Evolutionary conservation across 35 echinoderm and acorn worm species (phyloP), one percentile per base, ranked within the genome.

Genomic region (Heliocidaris erythrogramma): DNA sequence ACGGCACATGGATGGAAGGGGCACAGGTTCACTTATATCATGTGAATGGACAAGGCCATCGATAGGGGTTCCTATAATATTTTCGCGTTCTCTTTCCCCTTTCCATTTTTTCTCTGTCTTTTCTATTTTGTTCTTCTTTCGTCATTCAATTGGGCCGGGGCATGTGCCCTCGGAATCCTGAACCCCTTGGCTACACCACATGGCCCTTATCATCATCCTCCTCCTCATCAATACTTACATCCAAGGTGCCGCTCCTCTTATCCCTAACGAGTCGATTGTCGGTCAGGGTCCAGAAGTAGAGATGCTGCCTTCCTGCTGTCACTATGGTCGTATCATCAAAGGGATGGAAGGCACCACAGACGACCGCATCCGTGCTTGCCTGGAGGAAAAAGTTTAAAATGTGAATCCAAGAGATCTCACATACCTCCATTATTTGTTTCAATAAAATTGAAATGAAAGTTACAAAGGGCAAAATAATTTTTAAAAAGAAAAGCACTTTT

Each of bases 221-320:
- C 0, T 78, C 65, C 21, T 18, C 21, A 21, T 78, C 65, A 27
- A 10, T 49, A 59, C 96, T 94, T 94, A 99, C 98, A 59, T 99
- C 98, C 95, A 96, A 99, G 0, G 96, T 94, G 21, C 98, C 98
- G 88, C 98, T 99, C 93, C 95, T 94, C 86, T 97, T 99, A 86
- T 99, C 98, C 30, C 98, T 42, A 10, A 96, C 65, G 8, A 99
- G 94, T 53, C 96, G 96, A 86, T 97, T 97, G 85, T 97, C 89
- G 31, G 91, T 94, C 30, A 99, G 31, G 48, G 85, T 95, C 98
- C 96, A 97, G 90, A 99, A 96, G 90, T 96, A 97, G 8, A 99
- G 87, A 94, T 99, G 96, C 85, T 97, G 95, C 59, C 95, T 95
- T n/a, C 98, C 98, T 31, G 94, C 96, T 0, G 94, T 97, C 11